Conservation (phyloP, 2,113 vertebrate species). For the Nerophis ophidion region DNA sequence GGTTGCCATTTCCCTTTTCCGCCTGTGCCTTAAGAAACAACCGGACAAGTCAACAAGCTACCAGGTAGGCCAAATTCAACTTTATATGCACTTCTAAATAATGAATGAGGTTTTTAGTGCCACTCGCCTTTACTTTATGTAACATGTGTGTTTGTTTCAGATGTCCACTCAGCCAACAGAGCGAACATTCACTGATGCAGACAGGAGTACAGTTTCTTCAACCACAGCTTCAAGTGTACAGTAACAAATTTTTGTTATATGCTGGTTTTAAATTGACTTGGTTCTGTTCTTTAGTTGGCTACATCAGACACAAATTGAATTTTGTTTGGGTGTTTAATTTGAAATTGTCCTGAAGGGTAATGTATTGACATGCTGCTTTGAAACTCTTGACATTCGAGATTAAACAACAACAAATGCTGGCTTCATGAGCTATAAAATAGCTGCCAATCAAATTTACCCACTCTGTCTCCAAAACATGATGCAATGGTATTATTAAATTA, state of each 20-base stretch:
- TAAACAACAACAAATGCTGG: not conserved
- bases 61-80: slow-evolving; percentile 65
- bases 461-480: not conserved
- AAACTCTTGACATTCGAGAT: not conserved
- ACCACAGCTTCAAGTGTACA: slow-evolving; percentile 85
- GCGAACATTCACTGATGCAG: slow-evolving; percentile 74
- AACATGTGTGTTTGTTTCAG: slow-evolving; percentile 59
- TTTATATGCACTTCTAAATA: not conserved
- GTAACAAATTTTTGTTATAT: slow-evolving; percentile 8
- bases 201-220: slow-evolving; percentile 82
- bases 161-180: slow-evolving; percentile 83
- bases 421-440: not conserved
- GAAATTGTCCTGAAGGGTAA: not conserved
- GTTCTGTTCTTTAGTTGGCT: not conserved
- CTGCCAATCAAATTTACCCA: not conserved
- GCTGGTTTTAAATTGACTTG: not conserved
- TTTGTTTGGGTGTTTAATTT: not conserved
- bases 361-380: not conserved
- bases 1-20: slow-evolving; percentile 73
- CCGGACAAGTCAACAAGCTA: slow-evolving; percentile 75
- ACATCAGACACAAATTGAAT: not conserved
- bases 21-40: slow-evolving; percentile 81
- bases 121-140: not conserved
- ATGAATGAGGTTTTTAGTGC: not conserved
- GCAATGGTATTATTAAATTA: not conserved